Conservation (phyloP, 37 sponge, comb jelly and placozoan genomes). For the Beroe forskalii region DNA sequence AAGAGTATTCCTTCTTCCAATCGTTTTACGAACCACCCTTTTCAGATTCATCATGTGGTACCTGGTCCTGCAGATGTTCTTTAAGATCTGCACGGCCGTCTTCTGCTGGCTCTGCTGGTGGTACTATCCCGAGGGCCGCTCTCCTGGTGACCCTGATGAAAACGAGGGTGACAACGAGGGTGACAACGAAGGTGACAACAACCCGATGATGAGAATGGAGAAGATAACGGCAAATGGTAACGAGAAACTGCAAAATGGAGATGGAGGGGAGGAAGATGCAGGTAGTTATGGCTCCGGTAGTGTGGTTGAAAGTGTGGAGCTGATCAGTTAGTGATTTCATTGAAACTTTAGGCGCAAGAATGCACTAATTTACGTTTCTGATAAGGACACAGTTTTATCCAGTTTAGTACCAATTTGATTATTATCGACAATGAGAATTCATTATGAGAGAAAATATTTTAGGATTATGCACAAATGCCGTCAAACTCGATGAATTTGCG, state of each 20-base stretch:
- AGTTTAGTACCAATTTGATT: no score
- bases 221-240: background rate
- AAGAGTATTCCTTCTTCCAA: no score
- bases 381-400: no score
- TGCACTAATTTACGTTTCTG: no score
- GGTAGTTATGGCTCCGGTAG: background rate
- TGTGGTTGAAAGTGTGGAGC: background rate
- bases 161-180: background rate
- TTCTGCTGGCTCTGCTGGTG: conserved; percentile 32
- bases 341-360: no score
- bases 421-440: no score
- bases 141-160: background rate
- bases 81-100: background rate
- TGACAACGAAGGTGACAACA: background rate
- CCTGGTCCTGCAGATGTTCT: background rate
- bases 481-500: no score
- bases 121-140: background rate
- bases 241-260: background rate
- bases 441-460: no score
- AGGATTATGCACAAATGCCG: no score
- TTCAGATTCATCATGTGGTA: conserved; percentile 17
- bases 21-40: no score
- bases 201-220: background rate
- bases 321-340: no score
- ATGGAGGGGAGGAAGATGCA: background rate